Percentiles rank a stretch among this genome's conserved stretches.
These are phyloP conservation scores for Menidia beryllina DNA, from an alignment of 2,113 vertebrate genomes.

Conservation along the genomic window DNA sequence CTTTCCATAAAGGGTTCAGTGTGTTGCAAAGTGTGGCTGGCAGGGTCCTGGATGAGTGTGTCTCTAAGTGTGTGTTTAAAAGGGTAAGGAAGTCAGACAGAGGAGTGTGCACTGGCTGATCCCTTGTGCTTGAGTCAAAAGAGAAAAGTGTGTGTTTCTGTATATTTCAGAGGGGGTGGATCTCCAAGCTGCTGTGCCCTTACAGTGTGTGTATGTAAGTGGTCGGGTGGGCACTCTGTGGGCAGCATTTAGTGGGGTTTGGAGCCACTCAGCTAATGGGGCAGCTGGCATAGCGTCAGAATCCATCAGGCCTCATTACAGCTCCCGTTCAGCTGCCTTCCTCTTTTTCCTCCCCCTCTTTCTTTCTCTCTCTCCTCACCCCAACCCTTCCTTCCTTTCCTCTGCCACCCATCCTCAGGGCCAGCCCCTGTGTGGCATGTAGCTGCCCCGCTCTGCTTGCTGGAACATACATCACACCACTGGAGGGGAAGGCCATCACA, in stretches of 20 bases:
- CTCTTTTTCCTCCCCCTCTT: constrained; percentile 36
- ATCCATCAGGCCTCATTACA: constrained; percentile 77
- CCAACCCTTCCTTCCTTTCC: constrained; percentile 35
- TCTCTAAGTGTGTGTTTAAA: constrained; percentile 23
- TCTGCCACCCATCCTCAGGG: constrained; percentile 44
- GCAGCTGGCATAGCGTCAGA: constrained; percentile 78
- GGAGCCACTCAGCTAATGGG: constrained; percentile 81
- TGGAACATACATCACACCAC: constrained; percentile 73
- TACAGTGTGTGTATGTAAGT: constrained; percentile 31
- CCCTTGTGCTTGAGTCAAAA: constrained; percentile 50
- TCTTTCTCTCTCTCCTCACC: constrained; percentile 27
- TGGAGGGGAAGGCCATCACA: constrained; percentile 53
- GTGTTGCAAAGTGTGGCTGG: constrained; percentile 56
- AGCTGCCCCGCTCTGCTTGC: constrained; percentile 39
- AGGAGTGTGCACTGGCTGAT: constrained; percentile 38
- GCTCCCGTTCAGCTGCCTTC: constrained; percentile 50
- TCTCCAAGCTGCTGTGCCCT: constrained; percentile 27
- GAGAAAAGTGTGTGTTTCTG: constrained; percentile 15
- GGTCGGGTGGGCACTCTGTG: constrained; percentile 58
- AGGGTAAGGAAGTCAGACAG: constrained; percentile 35
- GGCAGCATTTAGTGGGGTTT: constrained; percentile 39
- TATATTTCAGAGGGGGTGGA: constrained; percentile 23
- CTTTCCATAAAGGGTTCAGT: constrained; percentile 56
- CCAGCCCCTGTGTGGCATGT: constrained; percentile 58
- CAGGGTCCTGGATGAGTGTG: constrained; percentile 25